phyloP scores from a whole-genome alignment of 2,888 invertebrate genomes.

The Spodoptera picta region DNA sequence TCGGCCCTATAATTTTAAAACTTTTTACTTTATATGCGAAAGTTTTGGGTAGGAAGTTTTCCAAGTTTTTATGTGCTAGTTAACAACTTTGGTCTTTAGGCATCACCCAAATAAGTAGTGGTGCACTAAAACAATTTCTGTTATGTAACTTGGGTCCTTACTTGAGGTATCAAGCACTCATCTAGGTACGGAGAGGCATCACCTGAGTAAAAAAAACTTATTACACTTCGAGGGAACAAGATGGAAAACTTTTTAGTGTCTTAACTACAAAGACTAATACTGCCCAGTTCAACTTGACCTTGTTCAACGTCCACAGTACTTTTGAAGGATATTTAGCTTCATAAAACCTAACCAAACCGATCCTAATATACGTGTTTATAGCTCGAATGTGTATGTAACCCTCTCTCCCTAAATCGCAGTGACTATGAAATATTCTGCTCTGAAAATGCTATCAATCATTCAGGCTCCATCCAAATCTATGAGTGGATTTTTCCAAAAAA shows the following conservation, averaged over 20 bases:
- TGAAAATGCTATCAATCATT: background rate
- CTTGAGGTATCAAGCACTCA: too few relatives aligned
- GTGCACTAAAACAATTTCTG: background rate
- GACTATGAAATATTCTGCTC: background rate
- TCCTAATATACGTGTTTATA: conserved; percentile 1
- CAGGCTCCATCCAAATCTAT: background rate
- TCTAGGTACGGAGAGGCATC: too few relatives aligned
- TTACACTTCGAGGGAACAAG: too few relatives aligned
- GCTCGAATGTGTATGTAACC: background rate
- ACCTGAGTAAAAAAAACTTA: too few relatives aligned
- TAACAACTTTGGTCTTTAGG: background rate
- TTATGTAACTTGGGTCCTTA: too few relatives aligned
- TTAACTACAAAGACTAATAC: too few relatives aligned
- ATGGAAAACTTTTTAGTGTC: too few relatives aligned
- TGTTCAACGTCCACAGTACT: background rate
- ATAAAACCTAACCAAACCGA: background rate
- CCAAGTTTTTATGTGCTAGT: background rate
- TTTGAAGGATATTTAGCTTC: background rate
- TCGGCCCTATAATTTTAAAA: conserved; percentile 7
- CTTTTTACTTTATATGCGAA: conserved; percentile 9
- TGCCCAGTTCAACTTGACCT: too few relatives aligned
- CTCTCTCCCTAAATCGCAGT: background rate
- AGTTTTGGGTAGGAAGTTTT: background rate
- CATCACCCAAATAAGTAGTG: background rate
- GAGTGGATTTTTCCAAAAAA: background rate